Conservation (phyloP, 2,888 invertebrate species). For the Drosophila paramelanica region DNA sequence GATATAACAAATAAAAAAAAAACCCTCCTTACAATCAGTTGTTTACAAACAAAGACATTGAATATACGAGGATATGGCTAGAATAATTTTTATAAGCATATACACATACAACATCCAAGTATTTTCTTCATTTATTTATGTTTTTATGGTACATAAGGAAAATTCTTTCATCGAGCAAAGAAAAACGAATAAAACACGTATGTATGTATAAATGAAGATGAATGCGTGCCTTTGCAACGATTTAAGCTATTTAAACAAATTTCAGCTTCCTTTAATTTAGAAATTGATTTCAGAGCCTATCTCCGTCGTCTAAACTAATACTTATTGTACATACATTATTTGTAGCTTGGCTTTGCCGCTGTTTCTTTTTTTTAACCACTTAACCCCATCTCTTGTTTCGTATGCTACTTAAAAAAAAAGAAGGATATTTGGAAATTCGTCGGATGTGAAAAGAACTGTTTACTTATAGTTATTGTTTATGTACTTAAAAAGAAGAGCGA, state of each 20-base stretch:
- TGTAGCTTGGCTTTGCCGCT: constrained; percentile 45
- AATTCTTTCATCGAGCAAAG: constrained; percentile 4
- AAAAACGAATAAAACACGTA: not conserved
- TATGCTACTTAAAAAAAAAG: constrained; percentile 21
- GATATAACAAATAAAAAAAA: constrained; percentile 9
- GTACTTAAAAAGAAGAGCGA: constrained; percentile 15
- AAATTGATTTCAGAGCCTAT: not conserved
- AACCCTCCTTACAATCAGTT: not conserved
- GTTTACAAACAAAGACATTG: constrained; percentile 14
- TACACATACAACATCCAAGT: constrained; percentile 14
- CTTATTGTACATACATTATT: constrained; percentile 40
- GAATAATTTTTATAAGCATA: not conserved
- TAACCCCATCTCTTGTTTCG: not conserved
- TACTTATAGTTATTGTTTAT: constrained; percentile 44
- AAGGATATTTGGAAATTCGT: constrained; percentile 42
- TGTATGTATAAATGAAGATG: no score
- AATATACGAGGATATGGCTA: constrained; percentile 10
- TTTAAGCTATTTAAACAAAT: not conserved
- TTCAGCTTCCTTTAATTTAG: constrained; percentile 4
- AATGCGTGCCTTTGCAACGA: not conserved
- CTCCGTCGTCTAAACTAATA: constrained; percentile 22
- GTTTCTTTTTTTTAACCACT: not conserved
- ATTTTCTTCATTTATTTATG: constrained; percentile 2
- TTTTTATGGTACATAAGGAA: constrained; percentile 33
- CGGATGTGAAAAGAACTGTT: constrained; percentile 36